These are phyloP conservation scores for Lepidotrigona ventralis DNA, from an alignment of 1,140 invertebrate species.

Conservation along the genomic window DNA sequence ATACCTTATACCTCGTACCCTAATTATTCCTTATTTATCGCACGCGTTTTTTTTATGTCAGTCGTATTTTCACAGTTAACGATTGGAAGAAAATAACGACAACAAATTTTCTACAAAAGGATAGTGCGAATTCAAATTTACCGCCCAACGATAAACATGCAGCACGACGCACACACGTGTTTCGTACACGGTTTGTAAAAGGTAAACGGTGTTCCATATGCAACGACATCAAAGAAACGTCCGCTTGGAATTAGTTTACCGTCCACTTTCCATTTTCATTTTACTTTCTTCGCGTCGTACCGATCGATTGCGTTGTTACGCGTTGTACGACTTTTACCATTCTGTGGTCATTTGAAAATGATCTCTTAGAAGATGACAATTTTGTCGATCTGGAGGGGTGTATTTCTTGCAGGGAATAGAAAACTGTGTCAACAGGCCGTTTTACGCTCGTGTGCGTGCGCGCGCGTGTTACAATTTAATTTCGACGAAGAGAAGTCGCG, in stretches of 20 bases:
- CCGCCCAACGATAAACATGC: background rate
- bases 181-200: background rate
- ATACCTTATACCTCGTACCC: background rate
- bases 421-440: background rate
- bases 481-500: background rate
- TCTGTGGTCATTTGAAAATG: background rate
- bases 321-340: constrained; percentile 8
- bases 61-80: background rate
- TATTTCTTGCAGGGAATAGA: background rate
- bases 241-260: constrained; percentile 51
- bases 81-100: background rate
- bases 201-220: constrained; percentile 37
- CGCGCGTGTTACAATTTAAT: background rate
- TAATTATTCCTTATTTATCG: background rate
- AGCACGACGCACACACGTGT: background rate
- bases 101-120: background rate
- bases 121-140: background rate
- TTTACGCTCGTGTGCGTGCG: background rate
- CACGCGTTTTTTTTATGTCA: background rate
- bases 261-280: constrained; percentile 63
- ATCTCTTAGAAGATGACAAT: background rate
- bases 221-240: constrained; percentile 44
- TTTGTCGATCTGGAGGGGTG: background rate
- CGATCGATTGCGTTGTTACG: constrained; percentile 12
- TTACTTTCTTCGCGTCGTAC: constrained; percentile 53